phyloP scores from a whole-genome alignment of 2,888 invertebrate genomes.

The Allygus modestus region DNA sequence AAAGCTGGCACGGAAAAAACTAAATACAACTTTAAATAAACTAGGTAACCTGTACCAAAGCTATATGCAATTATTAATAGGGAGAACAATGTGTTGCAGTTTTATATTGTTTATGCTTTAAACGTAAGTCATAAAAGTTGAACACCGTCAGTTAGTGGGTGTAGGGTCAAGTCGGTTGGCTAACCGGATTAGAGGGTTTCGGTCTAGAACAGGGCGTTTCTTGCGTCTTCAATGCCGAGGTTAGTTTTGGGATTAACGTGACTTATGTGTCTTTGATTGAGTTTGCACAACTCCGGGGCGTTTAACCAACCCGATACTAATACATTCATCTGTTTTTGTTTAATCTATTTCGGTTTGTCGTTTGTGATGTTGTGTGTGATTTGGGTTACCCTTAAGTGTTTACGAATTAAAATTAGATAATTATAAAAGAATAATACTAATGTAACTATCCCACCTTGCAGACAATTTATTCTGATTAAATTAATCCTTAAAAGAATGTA shows the following conservation, averaged over 20 bases:
- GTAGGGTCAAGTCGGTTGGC: neutral
- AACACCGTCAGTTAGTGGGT: conserved; percentile 14
- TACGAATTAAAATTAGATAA: too few relatives aligned
- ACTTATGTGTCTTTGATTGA: conserved; percentile 56
- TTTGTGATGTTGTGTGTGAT: neutral
- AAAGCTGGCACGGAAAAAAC: too few relatives aligned
- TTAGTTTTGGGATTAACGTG: conserved; percentile 50
- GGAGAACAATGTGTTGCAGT: too few relatives aligned
- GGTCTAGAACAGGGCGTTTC: conserved; percentile 25
- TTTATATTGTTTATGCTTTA: too few relatives aligned
- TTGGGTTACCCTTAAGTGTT: neutral
- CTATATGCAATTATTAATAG: too few relatives aligned
- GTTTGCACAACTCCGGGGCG: conserved; percentile 27
- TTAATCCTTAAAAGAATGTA: too few relatives aligned
- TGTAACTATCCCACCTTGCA: too few relatives aligned
- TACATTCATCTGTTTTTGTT: conserved; percentile 30
- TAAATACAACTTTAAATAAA: too few relatives aligned
- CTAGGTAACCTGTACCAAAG: too few relatives aligned
- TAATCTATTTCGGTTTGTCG: neutral
- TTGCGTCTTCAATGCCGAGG: conserved; percentile 37
- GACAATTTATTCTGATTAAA: too few relatives aligned
- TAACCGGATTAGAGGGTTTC: conserved; percentile 22
- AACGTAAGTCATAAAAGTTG: neutral
- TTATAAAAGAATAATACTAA: too few relatives aligned
- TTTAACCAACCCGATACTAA: conserved; percentile 38